phyloP scores from a whole-genome alignment of 2,797 vertebrate species.

The Euphonia xanthogaster region DNA sequence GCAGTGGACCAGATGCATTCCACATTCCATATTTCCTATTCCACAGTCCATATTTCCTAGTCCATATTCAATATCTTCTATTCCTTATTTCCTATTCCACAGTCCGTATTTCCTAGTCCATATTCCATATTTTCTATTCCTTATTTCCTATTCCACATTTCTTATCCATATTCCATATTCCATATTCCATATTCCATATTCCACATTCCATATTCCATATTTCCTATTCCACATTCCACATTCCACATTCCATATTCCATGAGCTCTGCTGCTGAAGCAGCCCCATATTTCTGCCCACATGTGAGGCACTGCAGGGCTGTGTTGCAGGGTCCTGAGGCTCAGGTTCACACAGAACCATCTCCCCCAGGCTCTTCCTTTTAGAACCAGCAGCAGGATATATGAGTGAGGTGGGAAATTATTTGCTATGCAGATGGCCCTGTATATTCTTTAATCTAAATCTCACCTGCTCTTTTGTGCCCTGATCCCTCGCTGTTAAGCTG shows the following conservation, averaged over 20 bases:
- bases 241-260: neutral
- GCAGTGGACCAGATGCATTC: neutral
- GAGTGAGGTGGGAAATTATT: neutral
- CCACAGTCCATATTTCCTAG: too few relatives aligned
- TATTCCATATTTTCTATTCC: too few relatives aligned
- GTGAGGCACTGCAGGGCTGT: neutral
- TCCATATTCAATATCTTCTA: too few relatives aligned
- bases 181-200: neutral
- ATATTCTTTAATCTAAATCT: neutral
- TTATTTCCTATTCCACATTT: too few relatives aligned
- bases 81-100: rapidly evolving
- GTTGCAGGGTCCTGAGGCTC: neutral
- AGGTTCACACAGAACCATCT: neutral
- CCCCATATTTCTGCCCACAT: rapidly evolving
- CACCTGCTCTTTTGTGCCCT: neutral
- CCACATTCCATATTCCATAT: rapidly evolving
- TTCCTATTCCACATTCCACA: too few relatives aligned
- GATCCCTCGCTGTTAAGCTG: neutral
- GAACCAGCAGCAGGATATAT: neutral
- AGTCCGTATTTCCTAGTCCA: neutral
- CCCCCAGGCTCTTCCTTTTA: neutral
- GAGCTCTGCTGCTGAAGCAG: neutral
- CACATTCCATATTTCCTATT: neutral
- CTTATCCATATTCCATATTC: neutral
- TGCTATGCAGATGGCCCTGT: neutral